Conservation (phyloP, 2,888 invertebrate species). For the Zaprionus obscuricornis region DNA sequence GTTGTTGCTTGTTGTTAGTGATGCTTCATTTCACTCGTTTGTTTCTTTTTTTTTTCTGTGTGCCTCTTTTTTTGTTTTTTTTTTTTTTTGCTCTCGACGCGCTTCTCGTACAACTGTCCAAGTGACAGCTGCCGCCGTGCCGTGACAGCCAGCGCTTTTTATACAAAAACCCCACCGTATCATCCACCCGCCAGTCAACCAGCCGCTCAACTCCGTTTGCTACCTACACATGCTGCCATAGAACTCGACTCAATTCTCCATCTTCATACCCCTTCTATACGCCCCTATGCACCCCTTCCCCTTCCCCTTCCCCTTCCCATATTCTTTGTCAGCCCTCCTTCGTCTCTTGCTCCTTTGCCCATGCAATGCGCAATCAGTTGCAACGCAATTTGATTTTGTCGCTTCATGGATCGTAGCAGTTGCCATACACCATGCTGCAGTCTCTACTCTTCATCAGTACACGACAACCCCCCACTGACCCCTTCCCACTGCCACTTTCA, state of each 20-base stretch:
- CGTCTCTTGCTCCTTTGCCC: background rate
- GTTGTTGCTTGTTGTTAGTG: constrained; percentile 67
- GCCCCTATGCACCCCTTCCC: background rate
- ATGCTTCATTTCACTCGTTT: constrained; percentile 65
- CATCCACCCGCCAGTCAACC: constrained; percentile 6
- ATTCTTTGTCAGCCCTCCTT: background rate
- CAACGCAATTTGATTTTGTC: constrained; percentile 80
- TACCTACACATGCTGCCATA: no score
- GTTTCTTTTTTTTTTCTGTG: constrained; percentile 55
- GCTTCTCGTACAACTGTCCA: constrained; percentile 76
- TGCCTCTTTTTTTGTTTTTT: background rate
- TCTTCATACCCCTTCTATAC: no score
- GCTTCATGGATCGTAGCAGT: constrained; percentile 70
- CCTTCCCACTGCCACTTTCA: background rate
- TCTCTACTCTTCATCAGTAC: no score
- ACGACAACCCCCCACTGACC: background rate
- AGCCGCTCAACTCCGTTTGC: no score
- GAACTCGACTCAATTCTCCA: no score
- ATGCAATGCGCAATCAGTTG: constrained; percentile 77
- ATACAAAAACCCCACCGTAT: constrained; percentile 18
- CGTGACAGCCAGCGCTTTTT: constrained; percentile 53
- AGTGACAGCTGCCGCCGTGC: constrained; percentile 79
- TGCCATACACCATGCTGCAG: constrained; percentile 32
- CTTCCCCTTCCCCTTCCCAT: background rate
- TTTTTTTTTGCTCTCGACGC: constrained; percentile 33